Evolutionary conservation across 2,888 invertebrate genomes (phyloP).

Genomic region (Meloe dianella): DNA sequence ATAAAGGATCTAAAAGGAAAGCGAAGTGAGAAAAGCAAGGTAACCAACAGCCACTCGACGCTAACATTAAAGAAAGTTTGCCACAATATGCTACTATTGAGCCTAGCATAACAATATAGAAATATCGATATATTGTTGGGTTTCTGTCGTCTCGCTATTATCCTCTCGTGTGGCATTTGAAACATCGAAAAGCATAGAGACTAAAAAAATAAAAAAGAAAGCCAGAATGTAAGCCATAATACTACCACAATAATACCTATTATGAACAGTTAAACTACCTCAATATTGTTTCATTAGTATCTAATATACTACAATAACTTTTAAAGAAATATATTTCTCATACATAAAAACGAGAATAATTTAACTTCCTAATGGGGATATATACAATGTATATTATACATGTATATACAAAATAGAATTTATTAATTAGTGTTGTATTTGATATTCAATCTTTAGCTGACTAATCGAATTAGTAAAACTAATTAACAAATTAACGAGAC

Average conservation of each 20-base stretch:
- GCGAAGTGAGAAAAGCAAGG: conserved; percentile 19
- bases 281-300: background rate
- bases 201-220: too few relatives aligned
- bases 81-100: conserved; percentile 31
- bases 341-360: background rate
- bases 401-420: background rate
- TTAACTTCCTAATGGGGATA: background rate
- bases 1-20: conserved; percentile 21
- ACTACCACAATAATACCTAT: background rate
- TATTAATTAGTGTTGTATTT: conserved; percentile 1
- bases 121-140: conserved; percentile 19
- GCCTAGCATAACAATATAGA: conserved; percentile 29
- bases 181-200: background rate
- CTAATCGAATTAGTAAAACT: conserved; percentile 41
- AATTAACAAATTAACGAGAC: conserved; percentile 45
- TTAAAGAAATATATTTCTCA: too few relatives aligned
- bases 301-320: background rate
- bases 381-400: too few relatives aligned
- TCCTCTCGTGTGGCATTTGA: conserved; percentile 18
- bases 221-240: background rate
- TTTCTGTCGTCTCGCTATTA: conserved; percentile 17
- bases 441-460: conserved; percentile 28
- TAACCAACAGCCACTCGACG: conserved; percentile 28
- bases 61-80: conserved; percentile 25
- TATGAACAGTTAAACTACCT: background rate